Evolutionary conservation across 2,797 vertebrate species (phyloP), one percentile per base, ranked within the genome.

Genomic region (Hephaestus fuliginosus): DNA sequence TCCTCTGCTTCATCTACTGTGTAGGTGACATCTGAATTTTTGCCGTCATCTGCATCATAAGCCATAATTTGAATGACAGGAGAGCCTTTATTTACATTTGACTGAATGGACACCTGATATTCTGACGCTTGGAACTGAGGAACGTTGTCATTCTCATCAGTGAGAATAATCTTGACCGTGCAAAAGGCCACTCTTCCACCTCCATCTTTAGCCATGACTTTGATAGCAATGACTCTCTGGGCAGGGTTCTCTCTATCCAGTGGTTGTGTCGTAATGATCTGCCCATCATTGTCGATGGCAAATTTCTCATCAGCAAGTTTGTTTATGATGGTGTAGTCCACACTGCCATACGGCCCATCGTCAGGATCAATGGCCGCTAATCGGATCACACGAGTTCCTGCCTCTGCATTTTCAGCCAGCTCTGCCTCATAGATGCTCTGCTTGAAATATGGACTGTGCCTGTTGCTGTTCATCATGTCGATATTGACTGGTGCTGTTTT

Each of bases 301-400:
- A 99, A 99, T 80, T 96, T 98, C 86, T 99, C 98, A 53, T 96
- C 94, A 0, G 98, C 98, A 0, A 99, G 94, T 85, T 97, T 99
- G 78, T 99, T 99, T 83, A 99, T 98, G 89, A 99, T 99, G 46
- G 97, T 99, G 78, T 99, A 99, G 91, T 98, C 97, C 8, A 99
- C 92, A 1, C 94, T 97, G 76, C 98, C 98, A 0, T 97, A 99
- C 0, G 96, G 97, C 2, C 98, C 98, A 14, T 97, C 97, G 0
- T 99, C 98, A 2, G 97, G 97, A 88, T 99, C 98, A 18, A 97
- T 94, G 52, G 98, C 98, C 3, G 97, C 90, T 61, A 99, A 83
- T 60, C 97, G 95, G 75, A 99, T 98, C 80, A 99, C 98, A 17
- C 97, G 96, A 18, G 98, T 99, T 63, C 98, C 98, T 6, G 96